Conservation (phyloP, 2,888 invertebrate genomes). For the Dynastes maya region DNA sequence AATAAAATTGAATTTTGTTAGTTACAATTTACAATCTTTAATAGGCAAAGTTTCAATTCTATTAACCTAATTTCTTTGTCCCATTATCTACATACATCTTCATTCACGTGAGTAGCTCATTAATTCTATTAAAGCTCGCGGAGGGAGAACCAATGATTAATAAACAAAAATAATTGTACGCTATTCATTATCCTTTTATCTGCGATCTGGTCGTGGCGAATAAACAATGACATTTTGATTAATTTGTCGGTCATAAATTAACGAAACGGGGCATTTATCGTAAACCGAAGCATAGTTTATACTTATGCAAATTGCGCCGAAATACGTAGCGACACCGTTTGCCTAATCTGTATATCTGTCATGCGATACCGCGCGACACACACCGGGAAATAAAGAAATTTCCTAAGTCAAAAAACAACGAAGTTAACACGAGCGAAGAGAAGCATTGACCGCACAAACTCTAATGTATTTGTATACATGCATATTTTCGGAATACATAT, state of each 20-base stretch:
- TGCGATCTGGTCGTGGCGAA: background rate
- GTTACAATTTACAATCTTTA: no score
- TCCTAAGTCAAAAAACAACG: background rate
- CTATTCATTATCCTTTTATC: background rate
- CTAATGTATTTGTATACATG: background rate
- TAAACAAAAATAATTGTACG: background rate
- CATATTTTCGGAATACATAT: background rate
- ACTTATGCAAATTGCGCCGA: slow-evolving; percentile 2
- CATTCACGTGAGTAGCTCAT: no score
- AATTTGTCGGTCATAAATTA: background rate
- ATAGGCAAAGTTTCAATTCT: no score
- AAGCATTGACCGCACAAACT: background rate
- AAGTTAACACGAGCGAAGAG: background rate
- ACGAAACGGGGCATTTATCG: slow-evolving; percentile 6
- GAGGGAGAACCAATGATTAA: background rate
- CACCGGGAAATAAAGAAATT: background rate
- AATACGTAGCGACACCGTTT: background rate
- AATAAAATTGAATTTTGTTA: no score
- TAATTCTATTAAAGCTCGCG: background rate
- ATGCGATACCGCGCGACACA: slow-evolving; percentile 4
- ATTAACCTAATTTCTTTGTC: no score
- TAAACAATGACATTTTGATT: slow-evolving; percentile 17
- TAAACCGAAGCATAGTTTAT: slow-evolving; percentile 2
- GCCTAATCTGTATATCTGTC: slow-evolving; percentile 18
- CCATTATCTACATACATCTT: no score